Percentiles rank a stretch among this genome's conserved stretches.
These are phyloP conservation scores for Cephalopachus bancanus DNA, from an alignment of 2,797 vertebrate species.

Conservation along the genomic window DNA sequence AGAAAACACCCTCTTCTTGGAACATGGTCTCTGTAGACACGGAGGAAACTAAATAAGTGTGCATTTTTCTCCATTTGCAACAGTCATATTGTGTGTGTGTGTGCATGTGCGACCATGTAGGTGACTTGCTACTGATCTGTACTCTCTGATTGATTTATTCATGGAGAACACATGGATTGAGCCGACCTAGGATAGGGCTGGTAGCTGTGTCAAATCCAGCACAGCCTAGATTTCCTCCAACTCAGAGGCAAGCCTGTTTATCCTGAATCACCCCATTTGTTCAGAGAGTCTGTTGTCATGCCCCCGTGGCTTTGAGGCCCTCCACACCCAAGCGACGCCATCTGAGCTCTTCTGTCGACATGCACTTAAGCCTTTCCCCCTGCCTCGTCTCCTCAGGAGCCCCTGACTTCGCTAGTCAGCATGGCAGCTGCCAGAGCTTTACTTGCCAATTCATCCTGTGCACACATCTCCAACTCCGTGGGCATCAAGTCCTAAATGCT, in stretches of 20 bases:
- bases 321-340: background rate
- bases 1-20: background rate
- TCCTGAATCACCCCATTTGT: background rate
- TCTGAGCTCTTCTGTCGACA: background rate
- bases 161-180: background rate
- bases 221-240: background rate
- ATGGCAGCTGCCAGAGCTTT: background rate
- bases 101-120: background rate
- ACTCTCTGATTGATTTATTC: background rate
- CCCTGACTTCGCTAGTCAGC: background rate
- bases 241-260: background rate
- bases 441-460: background rate
- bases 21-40: background rate
- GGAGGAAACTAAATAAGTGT: background rate
- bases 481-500: background rate
- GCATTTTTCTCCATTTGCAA: background rate
- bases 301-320: background rate
- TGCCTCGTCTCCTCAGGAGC: background rate
- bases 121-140: background rate
- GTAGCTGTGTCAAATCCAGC: background rate
- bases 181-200: background rate
- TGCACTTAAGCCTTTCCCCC: background rate
- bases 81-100: background rate
- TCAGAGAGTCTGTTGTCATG: background rate
- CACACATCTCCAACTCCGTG: background rate